These are phyloP conservation scores for Ophion costatus DNA, from an alignment of 2,888 invertebrate genomes.

Conservation along the genomic window DNA sequence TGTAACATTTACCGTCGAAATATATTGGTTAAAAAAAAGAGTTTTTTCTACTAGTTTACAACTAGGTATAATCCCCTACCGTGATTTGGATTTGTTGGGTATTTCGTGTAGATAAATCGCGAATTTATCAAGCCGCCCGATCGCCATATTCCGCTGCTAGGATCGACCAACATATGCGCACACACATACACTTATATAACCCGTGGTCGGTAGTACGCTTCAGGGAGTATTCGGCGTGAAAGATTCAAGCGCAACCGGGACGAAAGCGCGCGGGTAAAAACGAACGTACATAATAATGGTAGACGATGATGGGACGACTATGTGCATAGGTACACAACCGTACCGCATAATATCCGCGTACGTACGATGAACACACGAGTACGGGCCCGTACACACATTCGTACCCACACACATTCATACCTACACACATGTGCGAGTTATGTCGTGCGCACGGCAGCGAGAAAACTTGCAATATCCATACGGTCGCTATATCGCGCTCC, in stretches of 20 bases:
- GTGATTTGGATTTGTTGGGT: constrained; percentile 19
- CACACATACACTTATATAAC: neutral
- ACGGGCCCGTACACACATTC: neutral
- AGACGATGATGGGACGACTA: constrained; percentile 55
- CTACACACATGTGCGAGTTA: neutral
- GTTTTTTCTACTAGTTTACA: neutral
- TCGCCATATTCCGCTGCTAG: constrained; percentile 30
- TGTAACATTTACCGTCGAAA: no score
- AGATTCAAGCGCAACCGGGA: constrained; percentile 50
- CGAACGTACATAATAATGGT: constrained; percentile 31
- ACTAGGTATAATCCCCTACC: neutral
- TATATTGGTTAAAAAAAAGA: neutral
- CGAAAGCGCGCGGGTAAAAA: constrained; percentile 20
- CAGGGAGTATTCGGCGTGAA: constrained; percentile 55
- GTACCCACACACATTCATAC: neutral
- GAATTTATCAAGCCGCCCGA: constrained; percentile 22
- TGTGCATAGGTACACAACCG: neutral
- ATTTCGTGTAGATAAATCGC: constrained; percentile 25
- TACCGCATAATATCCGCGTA: constrained; percentile 51
- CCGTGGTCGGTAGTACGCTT: neutral
- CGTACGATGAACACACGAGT: constrained; percentile 31
- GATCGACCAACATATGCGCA: neutral
- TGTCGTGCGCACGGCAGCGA: constrained; percentile 26
- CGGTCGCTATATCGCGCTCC: constrained; percentile 31
- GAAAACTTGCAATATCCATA: constrained; percentile 54